A percentile compares a stretch with the other conserved stretches of the same genome.
phyloP scores from a whole-genome alignment of 2,888 invertebrate genomes.

The Quadroppia sp. region DNA sequence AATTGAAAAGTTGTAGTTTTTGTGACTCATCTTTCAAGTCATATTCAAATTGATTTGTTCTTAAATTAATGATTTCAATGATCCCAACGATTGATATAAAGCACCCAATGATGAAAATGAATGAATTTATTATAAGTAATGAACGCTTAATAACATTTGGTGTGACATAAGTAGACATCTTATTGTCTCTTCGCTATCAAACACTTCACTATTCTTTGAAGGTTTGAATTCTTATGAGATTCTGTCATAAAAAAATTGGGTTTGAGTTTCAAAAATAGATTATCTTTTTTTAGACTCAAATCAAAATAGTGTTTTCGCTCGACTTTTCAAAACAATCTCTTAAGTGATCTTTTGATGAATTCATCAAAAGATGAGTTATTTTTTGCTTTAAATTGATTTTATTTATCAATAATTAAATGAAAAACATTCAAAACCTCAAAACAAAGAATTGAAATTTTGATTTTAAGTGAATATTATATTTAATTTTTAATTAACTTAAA shows the following conservation, averaged over 20 bases:
- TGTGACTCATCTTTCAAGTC: constrained; percentile 3
- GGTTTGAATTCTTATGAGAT: background rate
- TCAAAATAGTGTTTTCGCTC: background rate
- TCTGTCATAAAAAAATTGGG: background rate
- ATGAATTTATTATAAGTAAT: constrained; percentile 26
- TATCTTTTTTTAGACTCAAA: constrained; percentile 29
- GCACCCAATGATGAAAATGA: constrained; percentile 39
- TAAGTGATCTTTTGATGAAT: no score
- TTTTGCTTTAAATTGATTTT: no score
- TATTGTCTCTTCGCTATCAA: background rate
- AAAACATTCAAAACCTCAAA: no score
- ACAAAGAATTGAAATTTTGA: no score
- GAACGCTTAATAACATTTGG: constrained; percentile 2
- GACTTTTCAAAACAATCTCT: background rate
- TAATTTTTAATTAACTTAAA: no score
- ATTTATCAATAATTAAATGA: no score
- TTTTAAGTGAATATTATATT: no score
- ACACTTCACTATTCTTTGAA: background rate
- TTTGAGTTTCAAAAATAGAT: constrained; percentile 5
- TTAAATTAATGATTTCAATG: constrained; percentile 26
- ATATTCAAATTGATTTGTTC: constrained; percentile 24
- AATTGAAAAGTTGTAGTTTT: constrained; percentile 5
- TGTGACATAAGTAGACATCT: constrained; percentile 37
- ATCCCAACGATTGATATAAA: constrained; percentile 25
- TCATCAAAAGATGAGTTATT: no score